Evolutionary conservation across 2,888 invertebrate genomes (phyloP).

Genomic region (Hydrotaea diabolus): DNA sequence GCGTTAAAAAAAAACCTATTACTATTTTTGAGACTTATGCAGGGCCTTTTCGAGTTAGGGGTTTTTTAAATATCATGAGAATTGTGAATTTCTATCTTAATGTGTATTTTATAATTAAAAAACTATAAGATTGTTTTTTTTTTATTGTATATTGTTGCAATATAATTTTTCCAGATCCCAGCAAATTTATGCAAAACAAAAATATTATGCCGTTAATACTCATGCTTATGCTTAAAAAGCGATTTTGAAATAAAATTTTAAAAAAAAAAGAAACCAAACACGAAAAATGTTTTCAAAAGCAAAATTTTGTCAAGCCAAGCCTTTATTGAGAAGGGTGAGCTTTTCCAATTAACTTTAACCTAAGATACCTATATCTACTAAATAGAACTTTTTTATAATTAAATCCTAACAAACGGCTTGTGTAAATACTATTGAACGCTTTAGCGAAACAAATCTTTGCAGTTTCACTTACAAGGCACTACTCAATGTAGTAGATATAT

Average conservation of each 20-base stretch:
- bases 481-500: background rate
- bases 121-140: constrained; percentile 32
- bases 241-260: constrained; percentile 27
- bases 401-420: constrained; percentile 53
- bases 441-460: constrained; percentile 28
- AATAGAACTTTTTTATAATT: constrained; percentile 20
- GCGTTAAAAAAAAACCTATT: constrained; percentile 5
- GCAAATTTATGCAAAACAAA: constrained; percentile 78
- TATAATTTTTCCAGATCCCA: constrained; percentile 76
- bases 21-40: background rate
- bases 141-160: constrained; percentile 68
- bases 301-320: constrained; percentile 46
- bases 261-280: constrained; percentile 23
- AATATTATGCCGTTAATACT: constrained; percentile 78
- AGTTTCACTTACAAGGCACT: constrained; percentile 5
- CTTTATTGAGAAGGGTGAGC: constrained; percentile 60
- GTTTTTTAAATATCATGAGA: constrained; percentile 20
- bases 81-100: constrained; percentile 23
- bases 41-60: constrained; percentile 17
- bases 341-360: constrained; percentile 28
- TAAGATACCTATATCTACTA: constrained; percentile 16
- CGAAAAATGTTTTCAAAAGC: constrained; percentile 35
- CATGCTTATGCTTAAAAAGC: constrained; percentile 72
- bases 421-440: constrained; percentile 52
- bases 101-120: constrained; percentile 7